phyloP scores from a whole-genome alignment of 2,113 vertebrate genomes.

The Charina bottae region DNA sequence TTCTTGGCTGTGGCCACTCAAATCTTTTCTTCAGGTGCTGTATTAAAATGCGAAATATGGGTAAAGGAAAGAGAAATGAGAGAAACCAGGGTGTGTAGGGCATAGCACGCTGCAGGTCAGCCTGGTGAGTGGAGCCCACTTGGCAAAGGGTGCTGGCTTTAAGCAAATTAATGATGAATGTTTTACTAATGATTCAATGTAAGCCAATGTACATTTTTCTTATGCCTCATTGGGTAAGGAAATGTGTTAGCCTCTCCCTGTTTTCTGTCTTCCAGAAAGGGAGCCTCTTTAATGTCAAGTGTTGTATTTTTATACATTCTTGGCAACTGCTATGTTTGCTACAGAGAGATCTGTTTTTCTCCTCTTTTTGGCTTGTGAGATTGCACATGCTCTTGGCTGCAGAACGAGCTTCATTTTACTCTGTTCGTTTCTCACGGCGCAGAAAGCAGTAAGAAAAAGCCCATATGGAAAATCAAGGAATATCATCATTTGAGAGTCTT shows the following conservation, averaged over 20 bases:
- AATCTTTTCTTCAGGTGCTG: constrained; percentile 91
- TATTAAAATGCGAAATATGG: background rate
- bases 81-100: background rate
- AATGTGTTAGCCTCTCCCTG: constrained; percentile 17
- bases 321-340: constrained; percentile 42
- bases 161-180: constrained; percentile 37
- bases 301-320: constrained; percentile 35
- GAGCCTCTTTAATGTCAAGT: constrained; percentile 50
- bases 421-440: background rate
- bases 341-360: constrained; percentile 46
- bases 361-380: background rate
- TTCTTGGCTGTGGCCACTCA: constrained; percentile 93
- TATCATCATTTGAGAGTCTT: background rate
- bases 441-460: background rate
- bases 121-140: constrained; percentile 36
- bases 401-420: background rate
- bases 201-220: constrained; percentile 13
- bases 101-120: constrained; percentile 1
- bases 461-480: background rate
- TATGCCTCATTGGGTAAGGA: constrained; percentile 8
- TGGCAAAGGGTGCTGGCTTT: constrained; percentile 27
- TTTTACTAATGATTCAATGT: constrained; percentile 41
- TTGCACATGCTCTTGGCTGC: background rate
- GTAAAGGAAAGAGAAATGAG: background rate
- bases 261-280: background rate